Evolutionary conservation across 2,888 invertebrate species (phyloP).

Genomic region (Halictus quadricinctus): DNA sequence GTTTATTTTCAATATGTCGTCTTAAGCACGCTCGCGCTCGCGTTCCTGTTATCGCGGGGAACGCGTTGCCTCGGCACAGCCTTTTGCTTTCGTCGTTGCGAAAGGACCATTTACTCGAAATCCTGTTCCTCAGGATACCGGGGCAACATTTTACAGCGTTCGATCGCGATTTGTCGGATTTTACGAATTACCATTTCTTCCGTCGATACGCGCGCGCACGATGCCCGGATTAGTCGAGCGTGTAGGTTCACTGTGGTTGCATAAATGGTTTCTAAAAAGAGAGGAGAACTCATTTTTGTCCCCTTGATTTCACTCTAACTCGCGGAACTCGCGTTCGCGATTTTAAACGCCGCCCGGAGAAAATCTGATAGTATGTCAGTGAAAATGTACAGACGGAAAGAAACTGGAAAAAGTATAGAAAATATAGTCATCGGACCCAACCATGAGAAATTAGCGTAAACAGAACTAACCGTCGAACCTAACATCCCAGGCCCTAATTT

Average conservation of each 20-base stretch:
- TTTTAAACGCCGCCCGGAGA: not conserved
- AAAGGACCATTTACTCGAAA: slow-evolving; percentile 21
- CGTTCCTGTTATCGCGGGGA: not conserved
- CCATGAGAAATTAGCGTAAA: too few species aligned
- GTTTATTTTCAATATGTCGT: not conserved
- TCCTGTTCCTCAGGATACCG: slow-evolving; percentile 20
- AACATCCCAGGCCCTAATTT: too few species aligned
- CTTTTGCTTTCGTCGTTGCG: slow-evolving; percentile 17
- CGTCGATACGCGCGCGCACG: not conserved
- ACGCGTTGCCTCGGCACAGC: not conserved
- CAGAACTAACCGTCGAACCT: too few species aligned
- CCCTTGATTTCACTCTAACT: not conserved
- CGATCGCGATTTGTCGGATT: not conserved
- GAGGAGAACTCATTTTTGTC: not conserved
- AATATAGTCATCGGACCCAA: too few species aligned
- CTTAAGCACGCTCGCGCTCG: not conserved
- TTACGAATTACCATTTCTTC: slow-evolving; percentile 1
- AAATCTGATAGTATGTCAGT: not conserved
- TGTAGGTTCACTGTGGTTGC: not conserved
- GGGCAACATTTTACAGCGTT: not conserved
- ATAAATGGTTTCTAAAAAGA: not conserved
- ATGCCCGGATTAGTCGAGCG: not conserved
- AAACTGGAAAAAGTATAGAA: too few species aligned
- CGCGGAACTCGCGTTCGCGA: not conserved
- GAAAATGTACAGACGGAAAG: too few species aligned